phyloP scores from a whole-genome alignment of 2,113 vertebrate species.

The Egretta garzetta region DNA sequence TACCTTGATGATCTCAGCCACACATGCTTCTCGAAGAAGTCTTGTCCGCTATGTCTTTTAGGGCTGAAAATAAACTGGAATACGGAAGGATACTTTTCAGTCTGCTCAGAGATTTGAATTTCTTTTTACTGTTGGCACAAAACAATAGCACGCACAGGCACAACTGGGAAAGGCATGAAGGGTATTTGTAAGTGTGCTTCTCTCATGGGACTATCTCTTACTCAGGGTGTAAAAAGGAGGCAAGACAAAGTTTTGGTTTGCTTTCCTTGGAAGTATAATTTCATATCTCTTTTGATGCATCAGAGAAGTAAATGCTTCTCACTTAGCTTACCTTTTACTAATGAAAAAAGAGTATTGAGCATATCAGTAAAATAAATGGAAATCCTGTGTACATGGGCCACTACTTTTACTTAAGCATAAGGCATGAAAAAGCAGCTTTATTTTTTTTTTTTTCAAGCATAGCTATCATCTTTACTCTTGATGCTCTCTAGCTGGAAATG shows the following conservation, averaged over 20 bases:
- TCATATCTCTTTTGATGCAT: not conserved
- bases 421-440: conserved; percentile 20
- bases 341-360: not conserved
- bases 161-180: not conserved
- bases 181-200: not conserved
- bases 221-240: not conserved
- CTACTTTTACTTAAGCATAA: conserved; percentile 6
- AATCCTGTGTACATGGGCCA: not conserved
- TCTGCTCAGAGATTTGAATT: not conserved
- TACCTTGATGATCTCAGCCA: not conserved
- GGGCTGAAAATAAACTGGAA: not conserved
- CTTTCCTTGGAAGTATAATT: not conserved
- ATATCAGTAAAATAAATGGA: not conserved
- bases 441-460: not conserved
- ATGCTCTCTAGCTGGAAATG: conserved; percentile 15
- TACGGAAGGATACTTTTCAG: not conserved
- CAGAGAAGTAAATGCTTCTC: not conserved
- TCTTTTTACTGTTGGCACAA: not conserved
- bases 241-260: not conserved
- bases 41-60: not conserved
- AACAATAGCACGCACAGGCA: not conserved
- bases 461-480: not conserved
- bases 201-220: not conserved
- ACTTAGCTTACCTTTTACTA: not conserved
- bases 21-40: not conserved